These are phyloP conservation scores for Sinotaia quadrata DNA, from an alignment of 2,888 invertebrate genomes.

Conservation along the genomic window DNA sequence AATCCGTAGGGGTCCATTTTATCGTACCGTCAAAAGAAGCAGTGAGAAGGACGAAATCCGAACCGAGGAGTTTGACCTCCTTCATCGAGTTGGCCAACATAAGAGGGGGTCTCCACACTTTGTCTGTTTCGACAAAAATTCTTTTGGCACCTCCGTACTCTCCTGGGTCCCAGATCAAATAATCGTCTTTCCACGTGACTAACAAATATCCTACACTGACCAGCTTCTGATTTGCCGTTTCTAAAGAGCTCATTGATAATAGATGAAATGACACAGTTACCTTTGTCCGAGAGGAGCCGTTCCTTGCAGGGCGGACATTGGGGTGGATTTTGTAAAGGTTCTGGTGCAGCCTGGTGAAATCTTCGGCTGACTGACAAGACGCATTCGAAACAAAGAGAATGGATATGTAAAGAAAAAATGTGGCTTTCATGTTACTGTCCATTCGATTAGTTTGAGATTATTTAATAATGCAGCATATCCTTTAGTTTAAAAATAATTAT, in stretches of 20 bases:
- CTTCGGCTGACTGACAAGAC: constrained; percentile 10
- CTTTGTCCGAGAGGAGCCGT: neutral
- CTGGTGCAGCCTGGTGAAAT: constrained; percentile 7
- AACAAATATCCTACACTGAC: constrained; percentile 17
- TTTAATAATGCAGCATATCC: no score
- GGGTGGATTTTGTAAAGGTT: neutral
- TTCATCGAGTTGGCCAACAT: constrained; percentile 10
- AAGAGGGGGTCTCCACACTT: constrained; percentile 12
- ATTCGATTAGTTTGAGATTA: no score
- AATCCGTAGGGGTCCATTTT: constrained; percentile 14
- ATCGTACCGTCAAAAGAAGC: neutral
- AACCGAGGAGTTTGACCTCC: constrained; percentile 13
- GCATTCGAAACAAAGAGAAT: no score
- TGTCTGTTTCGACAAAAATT: neutral
- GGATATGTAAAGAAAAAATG: no score
- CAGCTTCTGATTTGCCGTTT: constrained; percentile 18
- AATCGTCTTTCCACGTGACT: constrained; percentile 14
- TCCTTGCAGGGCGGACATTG: neutral
- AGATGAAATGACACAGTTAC: constrained; percentile 16
- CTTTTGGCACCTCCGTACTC: neutral
- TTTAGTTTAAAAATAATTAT: no score
- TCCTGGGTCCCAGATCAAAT: constrained; percentile 5
- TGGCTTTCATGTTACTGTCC: no score
- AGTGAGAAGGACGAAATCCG: constrained; percentile 4
- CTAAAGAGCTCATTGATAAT: constrained; percentile 14